phyloP scores from a whole-genome alignment of 1,140 invertebrate species.

The Hylaeus volcanicus region DNA sequence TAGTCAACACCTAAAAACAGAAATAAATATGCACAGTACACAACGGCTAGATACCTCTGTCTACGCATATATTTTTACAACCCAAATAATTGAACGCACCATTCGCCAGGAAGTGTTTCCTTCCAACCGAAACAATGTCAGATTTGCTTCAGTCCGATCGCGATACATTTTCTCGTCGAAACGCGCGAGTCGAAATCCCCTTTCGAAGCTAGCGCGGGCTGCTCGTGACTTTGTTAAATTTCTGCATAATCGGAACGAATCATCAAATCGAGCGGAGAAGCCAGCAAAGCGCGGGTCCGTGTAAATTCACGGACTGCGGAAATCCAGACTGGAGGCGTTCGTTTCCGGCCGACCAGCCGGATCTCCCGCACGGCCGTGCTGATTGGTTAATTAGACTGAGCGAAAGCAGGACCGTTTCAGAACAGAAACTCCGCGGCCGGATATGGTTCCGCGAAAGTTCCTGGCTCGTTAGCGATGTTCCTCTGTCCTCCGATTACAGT shows the following conservation, averaged over 20 bases:
- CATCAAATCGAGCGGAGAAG: slow-evolving; percentile 48
- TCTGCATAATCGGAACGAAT: slow-evolving; percentile 34
- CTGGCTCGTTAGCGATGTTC: slow-evolving; percentile 42
- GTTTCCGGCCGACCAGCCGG: slow-evolving; percentile 40
- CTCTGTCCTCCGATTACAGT: slow-evolving; percentile 1
- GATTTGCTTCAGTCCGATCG: too few relatives aligned
- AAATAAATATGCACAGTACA: too few relatives aligned
- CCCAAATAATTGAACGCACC: too few relatives aligned
- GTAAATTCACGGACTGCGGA: slow-evolving; percentile 58
- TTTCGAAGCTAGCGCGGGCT: background rate
- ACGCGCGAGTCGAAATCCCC: background rate
- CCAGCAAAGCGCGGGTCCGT: slow-evolving; percentile 11
- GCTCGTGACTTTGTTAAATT: background rate
- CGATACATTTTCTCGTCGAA: background rate
- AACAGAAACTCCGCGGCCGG: slow-evolving; percentile 24
- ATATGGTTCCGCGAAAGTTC: slow-evolving; percentile 46
- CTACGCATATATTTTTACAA: too few relatives aligned
- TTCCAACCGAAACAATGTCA: too few relatives aligned
- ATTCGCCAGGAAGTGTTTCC: too few relatives aligned
- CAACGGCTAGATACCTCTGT: too few relatives aligned
- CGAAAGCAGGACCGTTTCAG: background rate
- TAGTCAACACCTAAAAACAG: too few relatives aligned
- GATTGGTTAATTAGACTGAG: slow-evolving; percentile 58
- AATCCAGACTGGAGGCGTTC: slow-evolving; percentile 53
- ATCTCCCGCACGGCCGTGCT: slow-evolving; percentile 27